Evolutionary conservation across 2,888 invertebrate genomes (phyloP).

Genomic region (Torymus aiolomorphi): DNA sequence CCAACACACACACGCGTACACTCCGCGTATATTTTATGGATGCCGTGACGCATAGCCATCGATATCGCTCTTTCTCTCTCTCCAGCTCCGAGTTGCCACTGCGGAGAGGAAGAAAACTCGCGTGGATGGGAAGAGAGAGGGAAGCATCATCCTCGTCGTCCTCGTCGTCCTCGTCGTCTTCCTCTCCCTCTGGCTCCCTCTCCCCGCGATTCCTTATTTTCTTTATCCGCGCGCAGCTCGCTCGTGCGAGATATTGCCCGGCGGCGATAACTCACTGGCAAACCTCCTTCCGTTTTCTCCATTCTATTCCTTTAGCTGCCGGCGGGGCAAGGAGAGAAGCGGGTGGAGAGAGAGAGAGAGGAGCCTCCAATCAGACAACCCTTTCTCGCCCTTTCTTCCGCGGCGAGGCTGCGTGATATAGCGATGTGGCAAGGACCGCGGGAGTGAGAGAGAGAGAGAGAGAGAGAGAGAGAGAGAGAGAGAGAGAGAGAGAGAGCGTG

Average conservation of each 20-base stretch:
- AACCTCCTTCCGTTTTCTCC: constrained; percentile 52
- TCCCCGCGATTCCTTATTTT: constrained; percentile 51
- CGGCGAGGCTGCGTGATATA: neutral
- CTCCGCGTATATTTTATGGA: constrained; percentile 45
- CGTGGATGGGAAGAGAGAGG: neutral
- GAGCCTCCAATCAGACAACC: constrained; percentile 52
- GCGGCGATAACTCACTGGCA: constrained; percentile 52
- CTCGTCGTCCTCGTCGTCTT: neutral
- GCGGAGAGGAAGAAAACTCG: constrained; percentile 22
- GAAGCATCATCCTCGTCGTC: constrained; percentile 35
- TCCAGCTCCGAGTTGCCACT: constrained; percentile 4
- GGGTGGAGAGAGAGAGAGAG: neutral
- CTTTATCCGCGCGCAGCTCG: constrained; percentile 43
- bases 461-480: too few relatives aligned
- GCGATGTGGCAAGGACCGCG: neutral
- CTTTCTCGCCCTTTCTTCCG: constrained; percentile 44
- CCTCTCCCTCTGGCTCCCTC: too few relatives aligned
- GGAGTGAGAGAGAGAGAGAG: neutral
- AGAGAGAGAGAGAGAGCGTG: neutral
- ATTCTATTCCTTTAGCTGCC: constrained; percentile 45
- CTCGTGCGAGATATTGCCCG: constrained; percentile 54
- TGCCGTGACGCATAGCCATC: constrained; percentile 48
- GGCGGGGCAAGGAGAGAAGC: neutral
- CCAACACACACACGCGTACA: neutral
- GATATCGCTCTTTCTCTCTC: constrained; percentile 34